Evolutionary conservation across 2,888 invertebrate species (phyloP).

Genomic region (Germaria angustata): DNA sequence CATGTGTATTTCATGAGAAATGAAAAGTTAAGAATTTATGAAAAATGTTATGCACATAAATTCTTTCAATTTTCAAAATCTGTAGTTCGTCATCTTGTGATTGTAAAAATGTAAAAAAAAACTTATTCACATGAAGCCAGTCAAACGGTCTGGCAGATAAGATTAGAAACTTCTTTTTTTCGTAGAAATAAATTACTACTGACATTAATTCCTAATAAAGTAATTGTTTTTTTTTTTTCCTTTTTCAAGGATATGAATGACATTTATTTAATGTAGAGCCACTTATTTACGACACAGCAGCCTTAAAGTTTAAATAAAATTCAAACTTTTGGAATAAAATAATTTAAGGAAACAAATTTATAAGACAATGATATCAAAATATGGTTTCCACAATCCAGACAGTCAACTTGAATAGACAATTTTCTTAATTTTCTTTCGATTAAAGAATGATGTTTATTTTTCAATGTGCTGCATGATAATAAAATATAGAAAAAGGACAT

Average conservation of each 20-base stretch:
- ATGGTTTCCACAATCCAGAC: too few relatives aligned
- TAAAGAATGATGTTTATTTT: too few relatives aligned
- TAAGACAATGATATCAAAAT: too few relatives aligned
- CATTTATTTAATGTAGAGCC: too few relatives aligned
- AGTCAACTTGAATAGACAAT: too few relatives aligned
- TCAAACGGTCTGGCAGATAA: slow-evolving; percentile 4
- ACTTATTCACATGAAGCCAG: neutral
- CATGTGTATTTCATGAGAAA: neutral
- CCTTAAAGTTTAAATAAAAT: too few relatives aligned
- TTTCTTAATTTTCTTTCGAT: too few relatives aligned
- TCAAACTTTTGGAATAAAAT: too few relatives aligned
- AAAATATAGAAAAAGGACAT: too few relatives aligned
- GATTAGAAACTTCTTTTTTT: neutral
- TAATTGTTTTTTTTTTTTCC: neutral
- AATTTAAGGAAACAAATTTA: too few relatives aligned
- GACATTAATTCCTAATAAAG: neutral
- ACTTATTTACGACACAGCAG: too few relatives aligned
- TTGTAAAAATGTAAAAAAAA: neutral
- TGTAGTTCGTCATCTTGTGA: neutral
- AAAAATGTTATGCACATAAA: slow-evolving; percentile 1
- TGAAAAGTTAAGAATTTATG: neutral
- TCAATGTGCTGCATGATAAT: too few relatives aligned
- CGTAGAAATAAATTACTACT: neutral
- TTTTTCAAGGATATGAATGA: neutral
- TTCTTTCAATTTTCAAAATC: slow-evolving; percentile 22